Conservation (phyloP, 2,113 vertebrate species). For the Isurus oxyrinchus region DNA sequence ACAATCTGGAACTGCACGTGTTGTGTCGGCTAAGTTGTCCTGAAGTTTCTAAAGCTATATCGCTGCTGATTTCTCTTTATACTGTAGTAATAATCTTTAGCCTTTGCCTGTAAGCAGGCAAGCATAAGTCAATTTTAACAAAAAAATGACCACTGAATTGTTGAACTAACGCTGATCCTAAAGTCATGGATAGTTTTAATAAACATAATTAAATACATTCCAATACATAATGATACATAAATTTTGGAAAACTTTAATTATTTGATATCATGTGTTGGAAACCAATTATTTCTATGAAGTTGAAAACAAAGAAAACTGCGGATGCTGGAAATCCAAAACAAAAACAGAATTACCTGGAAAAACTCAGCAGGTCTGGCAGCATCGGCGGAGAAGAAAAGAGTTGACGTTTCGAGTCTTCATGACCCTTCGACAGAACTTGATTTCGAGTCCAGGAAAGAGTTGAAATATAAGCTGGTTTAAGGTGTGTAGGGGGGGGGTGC, state of each 20-base stretch:
- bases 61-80: not conserved
- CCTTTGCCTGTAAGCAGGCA: not conserved
- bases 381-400: too few species aligned
- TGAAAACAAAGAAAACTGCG: too few species aligned
- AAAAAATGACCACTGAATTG: not conserved
- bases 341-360: too few species aligned
- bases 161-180: not conserved
- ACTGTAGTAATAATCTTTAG: not conserved
- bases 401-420: too few species aligned
- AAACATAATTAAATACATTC: not conserved
- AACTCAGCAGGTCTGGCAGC: too few species aligned
- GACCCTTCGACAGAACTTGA: too few species aligned
- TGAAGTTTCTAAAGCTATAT: not conserved
- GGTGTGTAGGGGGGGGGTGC: too few species aligned
- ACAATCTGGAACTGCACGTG: not conserved
- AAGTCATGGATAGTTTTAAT: not conserved
- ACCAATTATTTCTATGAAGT: not conserved
- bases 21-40: not conserved
- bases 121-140: not conserved
- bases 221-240: not conserved
- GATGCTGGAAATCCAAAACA: too few species aligned
- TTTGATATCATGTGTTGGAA: not conserved
- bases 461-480: too few species aligned
- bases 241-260: not conserved
- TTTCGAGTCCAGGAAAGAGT: too few species aligned